These are phyloP conservation scores for Natrix natrix DNA, from an alignment of 2,797 vertebrate genomes.

Conservation along the genomic window DNA sequence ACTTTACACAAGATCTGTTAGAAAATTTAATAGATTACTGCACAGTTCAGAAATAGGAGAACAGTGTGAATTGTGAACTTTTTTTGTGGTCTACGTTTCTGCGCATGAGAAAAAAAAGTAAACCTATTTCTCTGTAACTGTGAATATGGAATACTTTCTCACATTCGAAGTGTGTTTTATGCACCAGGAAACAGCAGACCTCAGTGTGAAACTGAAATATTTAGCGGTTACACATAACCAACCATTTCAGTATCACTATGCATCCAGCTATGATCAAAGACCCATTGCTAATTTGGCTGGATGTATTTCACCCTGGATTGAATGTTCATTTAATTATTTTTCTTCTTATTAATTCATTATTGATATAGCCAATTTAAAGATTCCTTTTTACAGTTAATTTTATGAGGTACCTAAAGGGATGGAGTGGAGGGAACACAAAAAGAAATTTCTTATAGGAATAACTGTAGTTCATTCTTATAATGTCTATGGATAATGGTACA, in stretches of 20 bases:
- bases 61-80: slow-evolving; percentile 75
- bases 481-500: slow-evolving; percentile 35
- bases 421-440: slow-evolving; percentile 42
- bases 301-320: slow-evolving; percentile 71
- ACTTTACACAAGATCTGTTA: slow-evolving; percentile 84
- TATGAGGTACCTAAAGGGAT: slow-evolving; percentile 65
- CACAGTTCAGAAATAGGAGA: slow-evolving; percentile 79
- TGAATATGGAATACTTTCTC: slow-evolving; percentile 71
- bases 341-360: slow-evolving; percentile 73
- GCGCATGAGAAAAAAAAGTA: slow-evolving; percentile 41
- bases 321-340: slow-evolving; percentile 71
- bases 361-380: slow-evolving; percentile 69
- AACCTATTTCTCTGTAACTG: slow-evolving; percentile 68
- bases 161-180: slow-evolving; percentile 74
- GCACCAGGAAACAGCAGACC: slow-evolving; percentile 74
- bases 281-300: slow-evolving; percentile 71
- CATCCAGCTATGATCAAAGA: slow-evolving; percentile 79
- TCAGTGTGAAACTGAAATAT: slow-evolving; percentile 81
- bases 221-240: slow-evolving; percentile 77
- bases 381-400: slow-evolving; percentile 71
- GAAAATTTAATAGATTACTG: slow-evolving; percentile 83
- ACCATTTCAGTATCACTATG: slow-evolving; percentile 76
- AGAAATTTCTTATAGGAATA: slow-evolving; percentile 45
- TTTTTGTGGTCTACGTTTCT: slow-evolving; percentile 71
- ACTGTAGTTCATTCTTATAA: slow-evolving; percentile 60